phyloP scores from a whole-genome alignment of 2,797 vertebrate genomes.

The Uromys caudimaculatus region DNA sequence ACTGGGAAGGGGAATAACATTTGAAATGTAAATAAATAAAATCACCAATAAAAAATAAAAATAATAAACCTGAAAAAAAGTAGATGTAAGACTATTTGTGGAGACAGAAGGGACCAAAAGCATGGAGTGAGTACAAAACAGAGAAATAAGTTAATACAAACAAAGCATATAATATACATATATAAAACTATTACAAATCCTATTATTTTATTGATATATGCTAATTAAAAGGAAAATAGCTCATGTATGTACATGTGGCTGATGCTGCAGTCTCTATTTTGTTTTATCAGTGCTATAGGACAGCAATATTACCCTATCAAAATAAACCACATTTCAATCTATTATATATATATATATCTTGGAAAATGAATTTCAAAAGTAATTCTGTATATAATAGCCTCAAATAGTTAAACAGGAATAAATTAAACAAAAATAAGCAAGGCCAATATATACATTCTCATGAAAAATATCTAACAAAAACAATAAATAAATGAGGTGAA shows the following conservation, averaged over 20 bases:
- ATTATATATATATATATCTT: background rate
- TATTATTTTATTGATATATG: background rate
- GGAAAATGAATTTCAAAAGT: background rate
- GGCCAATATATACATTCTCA: background rate
- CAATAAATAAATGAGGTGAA: background rate
- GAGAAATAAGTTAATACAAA: background rate
- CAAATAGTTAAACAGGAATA: background rate
- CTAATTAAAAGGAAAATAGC: background rate
- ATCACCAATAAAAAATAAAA: background rate
- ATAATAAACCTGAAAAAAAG: no score
- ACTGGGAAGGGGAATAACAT: no score
- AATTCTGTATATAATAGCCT: background rate
- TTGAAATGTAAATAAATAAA: background rate
- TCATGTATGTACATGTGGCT: background rate
- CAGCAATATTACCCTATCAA: background rate
- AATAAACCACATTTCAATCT: background rate
- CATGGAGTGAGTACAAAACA: background rate
- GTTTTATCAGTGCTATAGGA: background rate
- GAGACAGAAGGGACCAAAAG: background rate
- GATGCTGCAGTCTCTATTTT: background rate
- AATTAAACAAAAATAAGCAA: background rate
- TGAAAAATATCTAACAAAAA: conserved; percentile 19
- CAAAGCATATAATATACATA: background rate
- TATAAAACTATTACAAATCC: background rate
- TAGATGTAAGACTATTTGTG: background rate